Base-by-base conservation (phyloP, 2,888 invertebrate genomes). In the Smittia sp. region DNA sequence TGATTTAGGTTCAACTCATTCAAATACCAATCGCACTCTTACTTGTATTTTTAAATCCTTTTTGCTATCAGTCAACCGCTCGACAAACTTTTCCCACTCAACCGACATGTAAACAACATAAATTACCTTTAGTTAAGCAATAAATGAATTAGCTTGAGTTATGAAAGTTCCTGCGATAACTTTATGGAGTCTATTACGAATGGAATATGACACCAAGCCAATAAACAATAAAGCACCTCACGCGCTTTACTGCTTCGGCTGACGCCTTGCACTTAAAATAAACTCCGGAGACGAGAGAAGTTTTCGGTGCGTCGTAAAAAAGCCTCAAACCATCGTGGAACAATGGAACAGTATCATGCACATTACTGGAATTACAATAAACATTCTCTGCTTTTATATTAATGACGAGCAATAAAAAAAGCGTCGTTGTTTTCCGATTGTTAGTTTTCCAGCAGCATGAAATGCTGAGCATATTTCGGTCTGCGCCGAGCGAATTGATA, bases 351-450 rank as follows among this genome's bases (percentile, higher is more conserved):
- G 11, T 38, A 38, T 38, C 38, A 38, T 38, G 38, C 38, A 38
- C 38, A 46, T 46, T 46, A 46, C 46, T n/a, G 15, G 15, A 46
- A 46, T 46, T 46, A 46, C 15, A 11, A 46, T 46, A 46, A 46
- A 15, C 15, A 46, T 46, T 46, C 46, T 46, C 11, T 46, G 46
- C 15, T n/a, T 46, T 46, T 18, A 58, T 18, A 58, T 58, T 58
- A 58, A 58, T 58, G 58, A 58, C 22, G 58, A 18, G 58, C 20
- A 18, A 58, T 58, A 58, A 58, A 58, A 58, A n/a, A 46, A n/a
- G 6, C 58, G 58, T 46, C 46, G 46, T 46, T 22, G 9, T 58
- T 58, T 58, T 58, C 20, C 58, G 20, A 58, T 58, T 58, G 58
- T 58, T 58, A 22, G 18, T 58, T 58, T 20, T 58, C 22, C 9